Evolutionary conservation across 2,888 invertebrate genomes (phyloP).

Genomic region (Digitonthophagus gazella): DNA sequence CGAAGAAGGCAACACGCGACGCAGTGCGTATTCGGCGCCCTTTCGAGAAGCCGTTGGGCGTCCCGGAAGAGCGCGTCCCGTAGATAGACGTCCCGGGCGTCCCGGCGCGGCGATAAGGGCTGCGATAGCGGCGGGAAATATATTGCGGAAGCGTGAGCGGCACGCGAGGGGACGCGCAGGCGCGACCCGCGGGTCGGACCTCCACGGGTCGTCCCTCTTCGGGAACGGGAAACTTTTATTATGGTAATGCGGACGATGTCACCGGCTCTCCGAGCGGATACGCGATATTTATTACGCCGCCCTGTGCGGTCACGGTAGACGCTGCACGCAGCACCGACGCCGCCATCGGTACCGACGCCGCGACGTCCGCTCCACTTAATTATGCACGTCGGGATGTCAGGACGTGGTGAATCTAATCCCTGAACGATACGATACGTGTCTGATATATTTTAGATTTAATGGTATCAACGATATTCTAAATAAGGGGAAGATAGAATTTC

Average conservation of each 20-base stretch:
- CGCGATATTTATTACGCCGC: slow-evolving; percentile 8
- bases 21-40: not conserved
- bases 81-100: slow-evolving; percentile 44
- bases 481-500: too few species aligned
- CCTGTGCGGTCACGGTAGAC: not conserved
- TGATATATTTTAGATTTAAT: too few species aligned
- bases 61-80: slow-evolving; percentile 42
- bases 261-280: slow-evolving; percentile 22
- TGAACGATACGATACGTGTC: not conserved
- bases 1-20: not conserved
- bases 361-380: not conserved
- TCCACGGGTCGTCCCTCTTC: not conserved
- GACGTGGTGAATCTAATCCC: not conserved
- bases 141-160: slow-evolving; percentile 49
- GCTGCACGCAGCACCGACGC: not conserved
- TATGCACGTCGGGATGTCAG: not conserved
- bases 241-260: slow-evolving; percentile 36
- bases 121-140: slow-evolving; percentile 43
- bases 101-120: slow-evolving; percentile 42
- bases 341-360: not conserved
- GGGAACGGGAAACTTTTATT: slow-evolving; percentile 34
- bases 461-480: too few species aligned
- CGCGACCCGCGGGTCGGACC: not conserved
- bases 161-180: slow-evolving; percentile 39
- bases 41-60: not conserved